Conservation (phyloP, 2,888 invertebrate species). For the Trypoxylon attenuatum region DNA sequence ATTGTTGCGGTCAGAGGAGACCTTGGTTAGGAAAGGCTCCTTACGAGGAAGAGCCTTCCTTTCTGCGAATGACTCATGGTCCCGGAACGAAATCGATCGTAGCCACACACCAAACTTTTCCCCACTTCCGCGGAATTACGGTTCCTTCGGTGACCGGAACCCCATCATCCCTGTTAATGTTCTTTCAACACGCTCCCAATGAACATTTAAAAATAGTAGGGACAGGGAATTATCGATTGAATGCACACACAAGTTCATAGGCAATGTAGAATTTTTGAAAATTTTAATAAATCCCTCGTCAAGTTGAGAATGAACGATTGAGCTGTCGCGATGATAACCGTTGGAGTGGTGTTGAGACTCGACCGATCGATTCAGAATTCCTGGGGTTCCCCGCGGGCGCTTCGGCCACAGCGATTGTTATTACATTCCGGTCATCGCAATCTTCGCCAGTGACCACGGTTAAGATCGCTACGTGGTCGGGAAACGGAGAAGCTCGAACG, state of each 20-base stretch:
- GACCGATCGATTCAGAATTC: constrained; percentile 9
- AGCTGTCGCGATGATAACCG: too few species aligned
- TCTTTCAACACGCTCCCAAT: too few species aligned
- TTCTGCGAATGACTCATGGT: constrained; percentile 38
- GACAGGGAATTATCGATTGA: too few species aligned
- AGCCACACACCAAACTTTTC: constrained; percentile 1
- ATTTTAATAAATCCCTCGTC: too few species aligned
- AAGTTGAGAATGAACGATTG: too few species aligned
- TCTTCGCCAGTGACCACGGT: constrained; percentile 11
- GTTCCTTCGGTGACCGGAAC: too few species aligned
- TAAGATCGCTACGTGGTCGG: constrained; percentile 22
- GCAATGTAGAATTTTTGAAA: too few species aligned
- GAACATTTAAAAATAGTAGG: too few species aligned
- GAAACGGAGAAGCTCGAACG: constrained; percentile 22
- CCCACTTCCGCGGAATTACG: too few species aligned
- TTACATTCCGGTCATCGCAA: constrained; percentile 36
- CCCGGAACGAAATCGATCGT: constrained; percentile 40
- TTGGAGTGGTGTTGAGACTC: neutral
- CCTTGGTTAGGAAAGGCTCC: constrained; percentile 34
- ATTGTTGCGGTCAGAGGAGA: constrained; percentile 33
- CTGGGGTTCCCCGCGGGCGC: constrained; percentile 13
- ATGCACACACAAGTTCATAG: too few species aligned
- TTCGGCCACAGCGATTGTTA: constrained; percentile 34
- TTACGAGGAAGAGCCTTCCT: constrained; percentile 41
- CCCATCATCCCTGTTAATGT: neutral